Evolutionary conservation across 2,113 vertebrate genomes (phyloP).

Genomic region (Todiramphus chloris): DNA sequence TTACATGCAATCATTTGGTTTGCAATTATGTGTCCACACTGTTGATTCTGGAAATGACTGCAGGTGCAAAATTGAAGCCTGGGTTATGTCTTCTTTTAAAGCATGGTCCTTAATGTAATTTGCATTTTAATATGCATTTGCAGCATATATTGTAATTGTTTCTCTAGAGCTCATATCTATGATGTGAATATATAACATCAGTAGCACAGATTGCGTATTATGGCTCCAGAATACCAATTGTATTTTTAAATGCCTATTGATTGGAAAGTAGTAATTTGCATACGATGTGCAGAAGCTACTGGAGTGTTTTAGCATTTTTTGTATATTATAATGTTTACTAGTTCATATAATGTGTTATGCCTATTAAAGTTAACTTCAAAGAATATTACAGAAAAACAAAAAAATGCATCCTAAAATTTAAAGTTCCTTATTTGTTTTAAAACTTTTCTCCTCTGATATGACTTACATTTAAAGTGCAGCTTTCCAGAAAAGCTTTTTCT

Average conservation of each 20-base stretch:
- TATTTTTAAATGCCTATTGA: conserved; percentile 22
- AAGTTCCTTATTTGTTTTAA: neutral
- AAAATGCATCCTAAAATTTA: neutral
- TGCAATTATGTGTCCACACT: neutral
- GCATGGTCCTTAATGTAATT: conserved; percentile 8
- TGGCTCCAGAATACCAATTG: conserved; percentile 9
- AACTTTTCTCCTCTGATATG: neutral
- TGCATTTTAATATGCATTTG: neutral
- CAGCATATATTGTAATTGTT: conserved; percentile 18
- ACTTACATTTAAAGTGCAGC: neutral
- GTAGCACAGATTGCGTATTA: neutral
- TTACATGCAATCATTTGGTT: neutral
- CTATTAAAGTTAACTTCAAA: neutral
- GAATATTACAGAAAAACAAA: neutral
- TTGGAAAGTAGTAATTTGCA: neutral
- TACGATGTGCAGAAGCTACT: neutral
- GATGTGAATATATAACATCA: conserved; percentile 37
- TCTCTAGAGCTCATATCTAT: neutral
- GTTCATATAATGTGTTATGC: neutral
- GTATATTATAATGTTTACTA: neutral
- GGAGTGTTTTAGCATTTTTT: neutral
- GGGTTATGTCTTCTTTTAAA: conserved; percentile 24
- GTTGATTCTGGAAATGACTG: conserved; percentile 6
- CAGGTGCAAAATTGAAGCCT: conserved; percentile 41
- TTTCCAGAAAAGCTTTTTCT: neutral